These are phyloP conservation scores for Setophaga coronata DNA, from an alignment of 2,113 vertebrate genomes.

Conservation along the genomic window DNA sequence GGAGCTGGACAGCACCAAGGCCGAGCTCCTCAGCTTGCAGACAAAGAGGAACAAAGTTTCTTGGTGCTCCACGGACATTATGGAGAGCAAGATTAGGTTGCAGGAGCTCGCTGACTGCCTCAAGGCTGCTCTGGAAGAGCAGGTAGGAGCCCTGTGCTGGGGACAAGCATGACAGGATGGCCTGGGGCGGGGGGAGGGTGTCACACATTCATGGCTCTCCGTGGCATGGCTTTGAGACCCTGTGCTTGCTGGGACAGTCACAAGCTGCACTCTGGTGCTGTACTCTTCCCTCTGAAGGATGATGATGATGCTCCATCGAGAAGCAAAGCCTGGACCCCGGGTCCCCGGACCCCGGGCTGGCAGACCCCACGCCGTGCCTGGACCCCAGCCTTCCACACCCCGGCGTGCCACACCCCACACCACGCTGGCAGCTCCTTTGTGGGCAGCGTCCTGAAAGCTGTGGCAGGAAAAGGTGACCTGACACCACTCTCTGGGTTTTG, in stretches of 20 bases:
- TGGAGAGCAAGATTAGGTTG: neutral
- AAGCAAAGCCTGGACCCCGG: neutral
- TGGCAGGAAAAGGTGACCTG: constrained; percentile 57
- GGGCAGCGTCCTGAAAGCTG: constrained; percentile 20
- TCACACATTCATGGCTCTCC: accelerated
- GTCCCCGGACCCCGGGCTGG: neutral
- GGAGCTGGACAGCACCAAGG: constrained; percentile 33
- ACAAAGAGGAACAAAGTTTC: constrained; percentile 47
- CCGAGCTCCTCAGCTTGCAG: neutral
- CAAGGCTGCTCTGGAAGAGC: neutral
- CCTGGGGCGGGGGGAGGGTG: accelerated
- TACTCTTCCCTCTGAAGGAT: constrained; percentile 18
- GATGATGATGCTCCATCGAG: neutral
- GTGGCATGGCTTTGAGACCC: accelerated
- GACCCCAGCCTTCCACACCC: neutral
- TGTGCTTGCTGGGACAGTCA: neutral
- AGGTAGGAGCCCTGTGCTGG: constrained; percentile 21
- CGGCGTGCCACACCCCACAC: accelerated
- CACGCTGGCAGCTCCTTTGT: neutral
- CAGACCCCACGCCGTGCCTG: neutral
- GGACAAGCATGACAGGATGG: neutral
- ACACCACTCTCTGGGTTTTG: neutral
- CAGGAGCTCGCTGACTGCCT: constrained; percentile 3
- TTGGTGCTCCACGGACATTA: neutral
- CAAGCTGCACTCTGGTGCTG: accelerated